Evolutionary conservation across 2,888 invertebrate species (phyloP).

Genomic region (Venustoraphidia nigricollis): DNA sequence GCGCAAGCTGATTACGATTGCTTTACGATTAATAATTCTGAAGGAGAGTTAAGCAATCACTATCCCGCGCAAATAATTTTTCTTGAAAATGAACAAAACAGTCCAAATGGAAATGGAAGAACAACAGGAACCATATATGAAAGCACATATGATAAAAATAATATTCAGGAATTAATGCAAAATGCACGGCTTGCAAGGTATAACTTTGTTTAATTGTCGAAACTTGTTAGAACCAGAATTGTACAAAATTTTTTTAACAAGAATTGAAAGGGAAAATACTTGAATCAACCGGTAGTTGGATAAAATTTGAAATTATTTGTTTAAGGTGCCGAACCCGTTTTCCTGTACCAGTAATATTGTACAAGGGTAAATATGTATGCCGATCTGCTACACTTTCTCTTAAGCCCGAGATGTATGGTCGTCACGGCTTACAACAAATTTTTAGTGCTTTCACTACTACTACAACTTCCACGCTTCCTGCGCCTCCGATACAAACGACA

Average conservation of each 20-base stretch:
- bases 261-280: too few species aligned
- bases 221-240: not conserved
- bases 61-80: slow-evolving; percentile 57
- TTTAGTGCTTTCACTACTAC: slow-evolving; percentile 24
- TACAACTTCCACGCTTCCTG: not conserved
- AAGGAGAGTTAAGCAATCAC: slow-evolving; percentile 49
- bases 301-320: slow-evolving; percentile 1
- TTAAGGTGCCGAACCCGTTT: slow-evolving; percentile 55
- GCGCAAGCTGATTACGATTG: slow-evolving; percentile 52
- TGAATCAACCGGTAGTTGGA: too few species aligned
- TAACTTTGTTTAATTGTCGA: not conserved
- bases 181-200: slow-evolving; percentile 49
- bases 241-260: not conserved
- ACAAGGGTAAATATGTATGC: slow-evolving; percentile 54
- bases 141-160: slow-evolving; percentile 36
- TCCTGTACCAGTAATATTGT: slow-evolving; percentile 61
- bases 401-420: slow-evolving; percentile 56
- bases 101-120: slow-evolving; percentile 18
- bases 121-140: slow-evolving; percentile 36
- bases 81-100: slow-evolving; percentile 36
- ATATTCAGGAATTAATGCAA: slow-evolving; percentile 44
- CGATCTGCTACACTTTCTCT: slow-evolving; percentile 61
- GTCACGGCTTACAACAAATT: slow-evolving; percentile 44
- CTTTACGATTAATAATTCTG: slow-evolving; percentile 43
- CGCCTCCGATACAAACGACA: slow-evolving; percentile 13